Evolutionary conservation across 2,113 vertebrate species (phyloP), one percentile per base, ranked within the genome.

Genomic region (Planiliza haematocheilus): DNA sequence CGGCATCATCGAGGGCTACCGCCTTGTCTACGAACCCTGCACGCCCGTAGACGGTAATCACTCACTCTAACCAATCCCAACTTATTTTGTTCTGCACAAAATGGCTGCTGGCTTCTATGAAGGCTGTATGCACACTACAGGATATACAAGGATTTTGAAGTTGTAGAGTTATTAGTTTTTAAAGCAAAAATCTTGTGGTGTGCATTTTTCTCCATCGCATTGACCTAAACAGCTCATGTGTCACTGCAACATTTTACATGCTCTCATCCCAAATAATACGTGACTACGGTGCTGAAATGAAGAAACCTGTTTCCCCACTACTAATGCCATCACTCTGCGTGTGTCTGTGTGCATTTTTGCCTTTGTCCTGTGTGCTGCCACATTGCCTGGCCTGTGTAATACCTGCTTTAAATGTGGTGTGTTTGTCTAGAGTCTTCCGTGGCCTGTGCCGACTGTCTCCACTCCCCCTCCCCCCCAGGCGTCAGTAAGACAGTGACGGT

Each of bases 401-500:
- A 88, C 75, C 74, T 78, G 81, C 89, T 88, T 64, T 91, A 86
- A 92, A 91, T 86, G 87, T 90, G 87, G 74, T 91, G 79, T 90
- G 90, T 93, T 83, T 90, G 81, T 90, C 86, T 68, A 91, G 91
- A 87, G 73, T 91, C 92, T 65, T 93, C 92, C 86, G 89, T 91
- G 92, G 90, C 89, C 90, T 94, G 88, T 92, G 89, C 79, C 90
- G 90, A 93, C 84, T 93, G 91, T 91, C 90, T 89, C 57, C 88
- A 90, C 92, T 93, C 88, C 90, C 91, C 89, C 87, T 92, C 87
- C 86, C 79, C 89, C 72, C 10, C 94, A 97, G 98, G 98, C 0
- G 95, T 99, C 87, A 99, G 98, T 93, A 99, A 98, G 94, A 98
- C 97, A 0, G 97, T 99, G 64, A 99, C 96, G 0, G 97, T 99